Percentiles rank a stretch among this genome's conserved stretches.
Conservation (phyloP, 2,797 vertebrate species). For the Lepus townsendii region DNA sequence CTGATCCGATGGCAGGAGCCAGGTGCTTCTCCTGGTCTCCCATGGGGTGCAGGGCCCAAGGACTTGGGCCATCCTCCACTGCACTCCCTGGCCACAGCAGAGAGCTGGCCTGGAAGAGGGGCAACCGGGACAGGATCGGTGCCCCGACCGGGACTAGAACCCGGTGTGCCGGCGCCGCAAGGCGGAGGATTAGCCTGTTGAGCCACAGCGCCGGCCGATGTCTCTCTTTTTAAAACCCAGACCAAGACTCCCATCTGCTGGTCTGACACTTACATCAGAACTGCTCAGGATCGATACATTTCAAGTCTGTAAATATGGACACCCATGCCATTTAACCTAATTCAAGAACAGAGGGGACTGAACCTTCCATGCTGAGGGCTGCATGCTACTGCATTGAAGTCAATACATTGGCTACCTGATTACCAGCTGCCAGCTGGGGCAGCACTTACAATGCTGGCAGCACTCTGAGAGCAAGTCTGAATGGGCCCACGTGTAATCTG, state of each 20-base stretch:
- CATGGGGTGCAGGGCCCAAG: too few relatives aligned
- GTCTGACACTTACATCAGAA: conserved; percentile 88
- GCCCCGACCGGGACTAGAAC: too few relatives aligned
- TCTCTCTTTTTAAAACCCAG: conserved; percentile 88
- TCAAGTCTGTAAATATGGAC: conserved; percentile 94
- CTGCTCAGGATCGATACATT: conserved; percentile 92
- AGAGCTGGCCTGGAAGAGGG: too few relatives aligned
- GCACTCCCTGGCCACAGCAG: too few relatives aligned
- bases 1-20: too few relatives aligned
- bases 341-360: conserved; percentile 90
- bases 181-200: too few relatives aligned
- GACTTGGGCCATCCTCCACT: too few relatives aligned
- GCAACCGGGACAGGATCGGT: too few relatives aligned
- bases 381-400: conserved; percentile 96
- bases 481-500: conserved; percentile 92
- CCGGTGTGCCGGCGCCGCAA: too few relatives aligned
- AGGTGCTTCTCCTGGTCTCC: too few relatives aligned
- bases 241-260: conserved; percentile 87
- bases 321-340: conserved; percentile 92
- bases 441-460: conserved; percentile 88
- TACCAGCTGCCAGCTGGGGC: conserved; percentile 84
- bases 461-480: conserved; percentile 89
- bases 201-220: too few relatives aligned
- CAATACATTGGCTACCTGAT: conserved; percentile 87
- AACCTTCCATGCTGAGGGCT: conserved; percentile 91